Base-by-base conservation (phyloP, 2,797 vertebrate species). In the Philypnodon macrostomus region DNA sequence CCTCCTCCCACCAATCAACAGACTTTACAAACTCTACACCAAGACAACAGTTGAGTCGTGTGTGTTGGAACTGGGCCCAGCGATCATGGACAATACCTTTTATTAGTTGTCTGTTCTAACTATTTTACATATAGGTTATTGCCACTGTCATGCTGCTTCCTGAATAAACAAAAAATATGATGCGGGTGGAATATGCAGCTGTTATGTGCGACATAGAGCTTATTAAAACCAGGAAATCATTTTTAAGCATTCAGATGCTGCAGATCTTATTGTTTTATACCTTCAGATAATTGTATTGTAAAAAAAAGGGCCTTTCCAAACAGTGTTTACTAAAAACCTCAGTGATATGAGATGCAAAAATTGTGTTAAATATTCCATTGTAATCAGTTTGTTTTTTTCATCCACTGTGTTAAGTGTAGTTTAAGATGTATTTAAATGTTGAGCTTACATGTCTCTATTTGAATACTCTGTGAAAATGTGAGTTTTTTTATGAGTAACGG, bases 251-350 rank as follows among this genome's bases (percentile, higher is more conserved):
- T 53, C 35, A n/a, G 37, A 62, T 17, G 41, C 30, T 41, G 8
- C n/a, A 23, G 50, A 15, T 24, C 33, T 48, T 26, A 46, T 45
- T 38, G 19, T 32, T 42, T 52, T 47, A 47, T 47, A 21, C 26
- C 52, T 61, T 57, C 19, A 46, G 32, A 42, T 61, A n/a, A 13
- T 31, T 8, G 58, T 65, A 60, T 67, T 72, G 63, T 64, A 54
- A n/a, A 19, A 24, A 30, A 4, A 36, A 41, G 18, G 33, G 31
- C 16, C 18, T 56, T 19, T 11, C 30, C 11, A 30, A 83, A 87
- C 29, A 84, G 86, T 45, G 27, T 46, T 57, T 23, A 32, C 14
- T 58, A 15, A 40, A 35, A 42, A 54, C 23, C 16, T 32, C 7
- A 30, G 1, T 18, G 17, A 56, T 53, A 18, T 57, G 51, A 45